Base-by-base conservation (phyloP, 92 coral and sea anemone genomes). In the Siderastrea siderea region DNA sequence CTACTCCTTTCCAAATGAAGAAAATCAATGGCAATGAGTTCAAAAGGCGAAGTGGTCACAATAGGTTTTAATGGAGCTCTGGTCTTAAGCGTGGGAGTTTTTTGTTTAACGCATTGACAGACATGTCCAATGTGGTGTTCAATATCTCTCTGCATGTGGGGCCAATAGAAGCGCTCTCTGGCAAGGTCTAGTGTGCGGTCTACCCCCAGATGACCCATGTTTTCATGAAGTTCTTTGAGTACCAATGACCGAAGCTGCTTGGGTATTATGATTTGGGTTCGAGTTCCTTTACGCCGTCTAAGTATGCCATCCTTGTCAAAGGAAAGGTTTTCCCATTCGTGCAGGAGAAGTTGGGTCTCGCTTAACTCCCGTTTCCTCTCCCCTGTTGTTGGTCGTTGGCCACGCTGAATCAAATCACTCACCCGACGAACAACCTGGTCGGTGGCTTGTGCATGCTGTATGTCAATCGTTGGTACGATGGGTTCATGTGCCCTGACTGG, bases 151-250 rank as follows among this genome's bases (percentile, higher is more conserved):
- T 90, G 91, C 91, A 90, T 90, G 52, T 59, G 74, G 7, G 90
- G 95, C 89, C 95, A 92, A 55, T 75, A 92, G 84, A 92, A 88
- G 78, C 90, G 88, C 47, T 88, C 95, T 59, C 90, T 75, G 10
- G 86, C 92, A 4, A 87, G 84, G 44, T 70, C 46, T 17, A 77
- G 63, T 2, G 81, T 80, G 57, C 84, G 38, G 13, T 90, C 91
- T 4, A 79, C 57, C 1, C 91, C 84, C 13, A 91, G 86, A 66
- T 91, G 94, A 12, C 94, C 94, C 94, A 91, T 92, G 49, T 88
- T 79, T 43, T 92, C 92, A 15, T 92, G 95, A 1, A 83, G 75
- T 72, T 77, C 92, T 52, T 63, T 78, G 62, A 82, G 76, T 7
- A 92, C 83, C 15, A 84, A 17, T 16, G 54, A 16, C 12, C 78